Conservation (phyloP, 2,797 vertebrate genomes). For the Benthosema pterotum region DNA sequence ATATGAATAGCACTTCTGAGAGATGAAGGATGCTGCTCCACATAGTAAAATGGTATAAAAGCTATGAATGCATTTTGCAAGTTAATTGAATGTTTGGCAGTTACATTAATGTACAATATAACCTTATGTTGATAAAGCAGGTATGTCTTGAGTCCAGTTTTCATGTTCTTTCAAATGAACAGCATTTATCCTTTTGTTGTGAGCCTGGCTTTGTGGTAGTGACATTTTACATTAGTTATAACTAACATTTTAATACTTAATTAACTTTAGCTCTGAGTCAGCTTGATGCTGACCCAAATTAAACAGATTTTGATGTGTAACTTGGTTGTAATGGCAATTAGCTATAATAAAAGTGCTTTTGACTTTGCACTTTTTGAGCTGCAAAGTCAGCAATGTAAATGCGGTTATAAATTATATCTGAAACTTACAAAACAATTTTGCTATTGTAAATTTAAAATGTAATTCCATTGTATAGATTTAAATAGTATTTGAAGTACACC, state of each 20-base stretch:
- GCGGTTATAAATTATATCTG: too few relatives aligned
- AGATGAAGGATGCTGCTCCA: slow-evolving; percentile 24
- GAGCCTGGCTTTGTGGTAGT: slow-evolving; percentile 16
- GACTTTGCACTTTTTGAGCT: slow-evolving; percentile 32
- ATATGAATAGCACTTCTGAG: slow-evolving; percentile 27
- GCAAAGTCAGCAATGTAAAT: too few relatives aligned
- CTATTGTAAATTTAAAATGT: too few relatives aligned
- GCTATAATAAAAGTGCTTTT: slow-evolving; percentile 26
- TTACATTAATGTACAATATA: slow-evolving; percentile 57
- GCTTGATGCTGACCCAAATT: slow-evolving; percentile 48
- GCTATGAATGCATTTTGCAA: slow-evolving; percentile 21
- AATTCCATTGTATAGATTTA: too few relatives aligned
- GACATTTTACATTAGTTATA: slow-evolving; percentile 21
- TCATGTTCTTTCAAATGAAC: slow-evolving; percentile 34
- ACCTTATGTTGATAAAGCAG: slow-evolving; percentile 43
- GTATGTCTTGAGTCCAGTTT: slow-evolving; percentile 49
- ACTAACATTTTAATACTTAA: slow-evolving; percentile 23
- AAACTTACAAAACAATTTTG: too few relatives aligned
- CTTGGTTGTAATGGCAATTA: slow-evolving; percentile 31
- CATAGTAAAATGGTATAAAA: slow-evolving; percentile 20
- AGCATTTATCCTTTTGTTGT: slow-evolving; percentile 14
- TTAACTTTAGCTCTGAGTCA: slow-evolving; percentile 23
- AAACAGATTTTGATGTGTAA: slow-evolving; percentile 61
- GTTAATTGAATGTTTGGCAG: slow-evolving; percentile 35
- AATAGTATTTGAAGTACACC: too few relatives aligned